phyloP scores from a whole-genome alignment of 2,888 invertebrate genomes.

The Eilema sororculum region DNA sequence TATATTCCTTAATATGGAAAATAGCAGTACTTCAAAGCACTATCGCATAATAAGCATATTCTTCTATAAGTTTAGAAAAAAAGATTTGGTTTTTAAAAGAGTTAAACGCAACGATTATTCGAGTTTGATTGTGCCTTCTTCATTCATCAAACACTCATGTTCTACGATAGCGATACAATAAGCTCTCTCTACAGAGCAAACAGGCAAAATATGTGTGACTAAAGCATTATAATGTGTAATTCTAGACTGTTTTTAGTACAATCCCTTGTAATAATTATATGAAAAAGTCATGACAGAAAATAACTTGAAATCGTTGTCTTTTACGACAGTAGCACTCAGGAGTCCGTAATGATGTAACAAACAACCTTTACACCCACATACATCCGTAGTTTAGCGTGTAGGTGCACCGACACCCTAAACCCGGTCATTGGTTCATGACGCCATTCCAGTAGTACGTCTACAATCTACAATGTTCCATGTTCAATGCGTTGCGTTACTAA shows the following conservation, averaged over 20 bases:
- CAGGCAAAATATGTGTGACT: too few relatives aligned
- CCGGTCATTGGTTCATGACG: constrained; percentile 61
- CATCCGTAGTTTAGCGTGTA: constrained; percentile 58
- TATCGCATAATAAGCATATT: too few relatives aligned
- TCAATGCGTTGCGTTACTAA: constrained; percentile 49
- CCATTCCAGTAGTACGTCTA: constrained; percentile 21
- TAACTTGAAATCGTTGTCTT: constrained; percentile 21
- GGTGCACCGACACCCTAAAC: constrained; percentile 71
- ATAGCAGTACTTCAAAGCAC: too few relatives aligned
- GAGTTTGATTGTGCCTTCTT: too few relatives aligned
- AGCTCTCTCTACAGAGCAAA: not conserved
- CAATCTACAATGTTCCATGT: constrained; percentile 45
- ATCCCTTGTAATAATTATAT: too few relatives aligned
- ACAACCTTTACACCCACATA: constrained; percentile 78
- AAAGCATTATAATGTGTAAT: too few relatives aligned
- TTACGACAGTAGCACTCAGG: constrained; percentile 42
- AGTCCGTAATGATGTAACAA: constrained; percentile 69
- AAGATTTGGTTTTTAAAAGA: too few relatives aligned
- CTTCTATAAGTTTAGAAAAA: too few relatives aligned
- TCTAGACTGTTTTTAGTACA: too few relatives aligned
- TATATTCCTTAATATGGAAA: not conserved
- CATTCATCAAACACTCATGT: too few relatives aligned
- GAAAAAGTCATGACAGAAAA: not conserved
- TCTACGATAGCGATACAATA: too few relatives aligned
- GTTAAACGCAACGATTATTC: too few relatives aligned